Base-by-base conservation (phyloP, 2,888 invertebrate species). In the Morpho deidamia region DNA sequence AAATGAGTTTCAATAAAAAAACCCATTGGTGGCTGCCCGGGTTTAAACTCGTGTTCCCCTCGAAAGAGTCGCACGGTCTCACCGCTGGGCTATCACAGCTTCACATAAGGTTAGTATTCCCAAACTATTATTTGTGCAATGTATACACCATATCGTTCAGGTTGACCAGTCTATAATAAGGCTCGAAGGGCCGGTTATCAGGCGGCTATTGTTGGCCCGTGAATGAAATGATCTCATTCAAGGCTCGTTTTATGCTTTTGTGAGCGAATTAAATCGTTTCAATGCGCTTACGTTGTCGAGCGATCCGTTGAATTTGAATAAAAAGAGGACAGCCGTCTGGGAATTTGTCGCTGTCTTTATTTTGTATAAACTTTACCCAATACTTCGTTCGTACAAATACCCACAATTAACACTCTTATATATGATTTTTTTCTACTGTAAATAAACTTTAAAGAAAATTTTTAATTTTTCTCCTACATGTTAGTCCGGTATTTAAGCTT, bases 251-350 rank as follows among this genome's bases (percentile, higher is more conserved):
- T 14, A 12, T n/a, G 47, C 53, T 53, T 59, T 59, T 59, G 58
- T 59, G 51, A 48, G 10, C 48, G 56, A 44, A 53, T 59, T 59
- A 51, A 44, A 44, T 35, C 53, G 53, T 54, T 53, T 58, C 46
- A 57, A 48, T 57, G 60, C 60, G 60, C 53, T 40, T 52, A 58
- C 58, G 60, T 53, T 51, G 58, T 9, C 55, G 35, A 33, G 43
- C 11, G 42, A 23, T 23, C 23, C 38, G 46, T 51, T 49, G 44
- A 42, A 41, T 44, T 48, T 41, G 41, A 8, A 39, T 50, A 44
- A 39, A 23, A 49, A 37, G 48, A 39, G 46, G 49, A 46, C 33
- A 11, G 53, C 42, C 53, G 58, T 58, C 58, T 58, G 58, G 58
- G 47, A 50, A 53, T 58, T 50, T 47, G 35, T 39, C 38, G 34